Base-by-base conservation (phyloP, 1,140 invertebrate species). In the Bombus affinis region DNA sequence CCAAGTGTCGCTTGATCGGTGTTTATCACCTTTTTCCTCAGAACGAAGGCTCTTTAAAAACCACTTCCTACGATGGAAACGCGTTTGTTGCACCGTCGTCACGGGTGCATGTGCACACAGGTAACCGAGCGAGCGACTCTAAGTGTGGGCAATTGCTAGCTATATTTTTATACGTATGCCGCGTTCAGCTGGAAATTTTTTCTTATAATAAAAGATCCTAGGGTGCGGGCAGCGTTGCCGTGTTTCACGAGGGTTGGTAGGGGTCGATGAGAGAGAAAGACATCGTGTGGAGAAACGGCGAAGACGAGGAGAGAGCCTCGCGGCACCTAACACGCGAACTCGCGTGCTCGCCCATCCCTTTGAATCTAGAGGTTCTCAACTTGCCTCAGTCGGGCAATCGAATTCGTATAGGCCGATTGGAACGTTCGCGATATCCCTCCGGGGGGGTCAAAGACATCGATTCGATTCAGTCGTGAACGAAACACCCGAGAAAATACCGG, bases 261-360 rank as follows among this genome's bases (percentile, higher is more conserved):
- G 86, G 82, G 75, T 88, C 71, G 68, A 44, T 65, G 35, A 79
- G 82, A 77, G 83, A 85, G 82, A 74, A 62, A 66, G 79, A 47
- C 39, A n/a, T 72, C 37, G 47, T 66, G 42, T 39, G 83, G 59
- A 39, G 35, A 13, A 32, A 71, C 59, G 83, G 53, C 37, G 32
- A 83, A 62, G 74, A 84, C 22, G 76, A 70, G 75, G 83, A 88
- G 76, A 79, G 70, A 84, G 86, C 81, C 86, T 57, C 87, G 86
- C 84, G 86, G 89, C 90, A 88, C 86, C 83, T 87, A 92, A 92
- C 94, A 95, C 93, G 94, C 94, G 91, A 95, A 82, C 89, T 95
- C 88, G 94, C 94, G 93, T 95, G 94, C 92, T 92, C 89, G 92
- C 92, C 88, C 93, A 94, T 94, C 93, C 93, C 93, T 91, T 81